Evolutionary conservation across 2,888 invertebrate species (phyloP), one percentile per base, ranked within the genome.

Genomic region (Suillia variegata): DNA sequence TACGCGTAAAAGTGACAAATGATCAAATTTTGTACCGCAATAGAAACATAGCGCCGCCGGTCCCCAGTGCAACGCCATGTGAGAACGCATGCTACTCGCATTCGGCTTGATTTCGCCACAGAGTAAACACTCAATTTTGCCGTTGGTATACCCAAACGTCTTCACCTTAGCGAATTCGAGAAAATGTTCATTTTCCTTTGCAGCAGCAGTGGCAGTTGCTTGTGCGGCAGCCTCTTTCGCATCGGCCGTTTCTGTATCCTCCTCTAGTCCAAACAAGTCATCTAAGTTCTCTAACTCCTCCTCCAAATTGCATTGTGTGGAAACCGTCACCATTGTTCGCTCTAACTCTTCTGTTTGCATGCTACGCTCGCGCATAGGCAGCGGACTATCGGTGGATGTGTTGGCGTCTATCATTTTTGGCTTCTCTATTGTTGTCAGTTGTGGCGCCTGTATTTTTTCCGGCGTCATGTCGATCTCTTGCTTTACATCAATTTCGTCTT

Each of bases 81-180:
- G 79, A 0, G 33, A 54, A 26, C 59, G 61, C 22, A 67, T 62
- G 33, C 56, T 38, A 34, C 64, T 62, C 4, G 51, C 22, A 1
- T 57, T 56, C 1, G 48, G 60, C 4, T 63, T 53, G 2, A 77
- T 56, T 48, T 77, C 74, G 2, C 79, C 77, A 24, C 79, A 79
- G 0, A 67, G 1, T 24, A 62, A 56, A 50, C 77, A 77, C 58
- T 73, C 74, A 1, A 66, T 21, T 62, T 67, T 70, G 1, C 65
- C 70, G 26, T 73, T 76, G n/a, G 61, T 58, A 18, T 68, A 67
- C 15, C 58, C 57, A 13, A 48, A 45, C 0, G 71, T 69, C 15
- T 70, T 63, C 2, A 69, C 61, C 15, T 58, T 54, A 0, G 70
- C 64, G 54, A 62, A 77, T n/a, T 42, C 45, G 2, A 54, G 12